Evolutionary conservation across 2,888 invertebrate genomes (phyloP).

Genomic region (Aphidoletes aphidimyza): DNA sequence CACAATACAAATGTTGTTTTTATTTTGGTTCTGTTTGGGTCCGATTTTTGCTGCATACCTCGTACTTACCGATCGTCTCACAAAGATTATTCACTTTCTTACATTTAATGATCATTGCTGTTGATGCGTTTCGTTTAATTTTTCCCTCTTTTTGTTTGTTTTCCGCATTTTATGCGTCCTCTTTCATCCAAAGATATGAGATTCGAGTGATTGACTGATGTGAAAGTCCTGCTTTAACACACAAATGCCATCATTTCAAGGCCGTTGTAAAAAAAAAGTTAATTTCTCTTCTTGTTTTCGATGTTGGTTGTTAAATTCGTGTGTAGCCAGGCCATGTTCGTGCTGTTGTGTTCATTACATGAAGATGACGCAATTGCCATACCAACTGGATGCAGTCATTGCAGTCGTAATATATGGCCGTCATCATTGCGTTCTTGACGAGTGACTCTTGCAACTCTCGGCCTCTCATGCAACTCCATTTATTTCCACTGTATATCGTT

Average conservation of each 20-base stretch:
- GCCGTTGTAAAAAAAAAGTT: constrained; percentile 44
- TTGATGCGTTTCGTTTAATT: background rate
- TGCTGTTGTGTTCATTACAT: too few relatives aligned
- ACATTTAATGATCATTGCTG: background rate
- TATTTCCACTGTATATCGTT: background rate
- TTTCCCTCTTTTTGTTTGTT: background rate
- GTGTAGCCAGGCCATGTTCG: background rate
- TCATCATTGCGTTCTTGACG: background rate
- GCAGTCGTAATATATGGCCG: constrained; percentile 13
- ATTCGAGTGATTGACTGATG: background rate
- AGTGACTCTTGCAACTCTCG: too few relatives aligned
- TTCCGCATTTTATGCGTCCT: background rate
- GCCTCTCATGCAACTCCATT: background rate
- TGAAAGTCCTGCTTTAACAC: constrained; percentile 30
- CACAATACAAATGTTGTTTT: background rate
- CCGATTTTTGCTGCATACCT: background rate
- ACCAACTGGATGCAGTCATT: constrained; percentile 10
- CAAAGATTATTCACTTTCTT: constrained; percentile 12
- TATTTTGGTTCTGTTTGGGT: background rate
- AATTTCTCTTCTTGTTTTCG: constrained; percentile 33
- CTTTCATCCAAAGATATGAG: background rate
- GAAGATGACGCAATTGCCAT: constrained; percentile 15
- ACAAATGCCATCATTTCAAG: constrained; percentile 39
- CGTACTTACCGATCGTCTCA: background rate
- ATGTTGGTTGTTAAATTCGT: background rate